A percentile compares a stretch with the other conserved stretches of the same genome.
Conservation (phyloP, 2,797 vertebrate species). For the Poeciliopsis turneri region DNA sequence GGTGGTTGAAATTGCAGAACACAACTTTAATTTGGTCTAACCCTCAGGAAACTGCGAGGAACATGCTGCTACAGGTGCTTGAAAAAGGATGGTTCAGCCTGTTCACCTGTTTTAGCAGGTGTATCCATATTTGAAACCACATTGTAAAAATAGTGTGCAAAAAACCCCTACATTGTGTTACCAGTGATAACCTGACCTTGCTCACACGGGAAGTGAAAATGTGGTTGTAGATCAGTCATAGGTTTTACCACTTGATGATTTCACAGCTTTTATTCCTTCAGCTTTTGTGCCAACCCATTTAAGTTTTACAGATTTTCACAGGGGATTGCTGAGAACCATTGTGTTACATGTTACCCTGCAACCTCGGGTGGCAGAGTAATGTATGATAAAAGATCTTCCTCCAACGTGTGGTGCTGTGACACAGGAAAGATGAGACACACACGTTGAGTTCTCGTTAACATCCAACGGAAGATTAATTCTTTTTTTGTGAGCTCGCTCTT, state of each 20-base stretch:
- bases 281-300: background rate
- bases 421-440: no score
- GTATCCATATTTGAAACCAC: background rate
- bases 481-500: no score
- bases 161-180: background rate
- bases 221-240: background rate
- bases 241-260: background rate
- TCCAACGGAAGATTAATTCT: no score
- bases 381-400: no score
- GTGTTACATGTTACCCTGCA: no score
- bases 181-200: background rate
- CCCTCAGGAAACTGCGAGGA: background rate
- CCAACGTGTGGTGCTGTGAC: no score
- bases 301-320: background rate
- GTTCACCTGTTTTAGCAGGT: conserved; percentile 5
- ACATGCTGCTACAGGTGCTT: background rate
- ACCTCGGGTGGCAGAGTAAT: no score
- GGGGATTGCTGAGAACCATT: conserved; percentile 21
- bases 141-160: background rate
- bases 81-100: background rate
- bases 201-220: background rate
- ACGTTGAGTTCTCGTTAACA: no score
- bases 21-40: background rate
- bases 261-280: background rate
- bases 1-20: background rate